Evolutionary conservation across 2,888 invertebrate species (phyloP).

Genomic region (Ophion slaviceki): DNA sequence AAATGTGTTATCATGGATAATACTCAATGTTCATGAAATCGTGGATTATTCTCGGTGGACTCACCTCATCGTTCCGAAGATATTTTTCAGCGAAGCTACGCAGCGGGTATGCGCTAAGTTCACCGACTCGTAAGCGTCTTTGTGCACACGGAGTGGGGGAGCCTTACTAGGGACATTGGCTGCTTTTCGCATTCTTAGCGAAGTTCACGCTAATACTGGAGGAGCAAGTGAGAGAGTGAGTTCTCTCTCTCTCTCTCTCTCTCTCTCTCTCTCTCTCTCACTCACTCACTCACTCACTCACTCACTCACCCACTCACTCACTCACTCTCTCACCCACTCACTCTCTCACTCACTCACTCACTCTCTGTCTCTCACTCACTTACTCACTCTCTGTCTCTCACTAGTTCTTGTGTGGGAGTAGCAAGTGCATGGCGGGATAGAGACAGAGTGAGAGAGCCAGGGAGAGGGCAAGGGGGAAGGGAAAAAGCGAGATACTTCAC

Average conservation of each 20-base stretch:
- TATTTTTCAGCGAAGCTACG: constrained; percentile 39
- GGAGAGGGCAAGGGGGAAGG: background rate
- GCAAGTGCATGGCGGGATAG: background rate
- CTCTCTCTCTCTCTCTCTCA: background rate
- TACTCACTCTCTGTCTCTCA: background rate
- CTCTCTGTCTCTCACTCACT: background rate
- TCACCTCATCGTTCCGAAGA: constrained; percentile 22
- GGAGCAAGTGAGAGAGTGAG: constrained; percentile 1
- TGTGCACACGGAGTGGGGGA: constrained; percentile 47
- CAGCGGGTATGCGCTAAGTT: constrained; percentile 51
- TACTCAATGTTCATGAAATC: constrained; percentile 20
- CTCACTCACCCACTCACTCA: background rate
- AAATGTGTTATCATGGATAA: constrained; percentile 18
- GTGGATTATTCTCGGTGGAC: constrained; percentile 42
- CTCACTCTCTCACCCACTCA: background rate
- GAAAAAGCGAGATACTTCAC: background rate
- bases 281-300: background rate
- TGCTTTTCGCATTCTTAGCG: constrained; percentile 37
- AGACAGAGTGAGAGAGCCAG: background rate
- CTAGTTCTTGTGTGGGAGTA: constrained; percentile 3
- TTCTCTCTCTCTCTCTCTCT: background rate
- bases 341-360: background rate
- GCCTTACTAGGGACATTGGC: constrained; percentile 37
- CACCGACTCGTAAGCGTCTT: constrained; percentile 60
- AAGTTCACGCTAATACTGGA: constrained; percentile 21